These are phyloP conservation scores for Pangasius krempfi DNA, from an alignment of 2,797 vertebrate species.

Conservation along the genomic window DNA sequence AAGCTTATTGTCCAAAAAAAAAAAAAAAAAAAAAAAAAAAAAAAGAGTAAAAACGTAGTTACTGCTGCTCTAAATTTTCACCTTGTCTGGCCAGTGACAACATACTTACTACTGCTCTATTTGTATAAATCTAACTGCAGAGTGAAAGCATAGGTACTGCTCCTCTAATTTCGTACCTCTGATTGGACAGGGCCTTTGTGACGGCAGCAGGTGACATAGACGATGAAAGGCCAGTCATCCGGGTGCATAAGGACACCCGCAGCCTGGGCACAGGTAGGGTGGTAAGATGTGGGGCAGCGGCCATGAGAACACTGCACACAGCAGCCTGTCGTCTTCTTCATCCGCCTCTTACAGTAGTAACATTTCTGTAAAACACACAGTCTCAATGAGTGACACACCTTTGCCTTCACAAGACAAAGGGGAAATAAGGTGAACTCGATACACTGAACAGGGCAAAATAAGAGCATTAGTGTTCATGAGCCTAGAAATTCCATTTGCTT, in stretches of 20 bases:
- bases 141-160: background rate
- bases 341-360: conserved; percentile 90
- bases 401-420: background rate
- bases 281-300: conserved; percentile 94
- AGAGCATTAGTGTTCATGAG: background rate
- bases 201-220: conserved; percentile 94
- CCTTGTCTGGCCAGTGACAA: background rate
- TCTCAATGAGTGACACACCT: background rate
- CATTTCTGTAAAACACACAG: conserved; percentile 80
- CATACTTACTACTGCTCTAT: background rate
- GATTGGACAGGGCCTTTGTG: conserved; percentile 83
- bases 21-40: background rate
- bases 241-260: conserved; percentile 93
- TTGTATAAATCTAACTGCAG: background rate
- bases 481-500: background rate
- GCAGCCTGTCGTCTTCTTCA: conserved; percentile 88
- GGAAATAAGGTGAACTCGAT: background rate
- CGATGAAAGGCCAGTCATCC: conserved; percentile 94
- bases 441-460: background rate
- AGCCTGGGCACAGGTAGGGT: conserved; percentile 92
- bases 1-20: background rate
- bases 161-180: conserved; percentile 60
- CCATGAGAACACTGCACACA: conserved; percentile 94
- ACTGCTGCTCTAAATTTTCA: background rate
- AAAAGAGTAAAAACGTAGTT: background rate